These are phyloP conservation scores for Phainopepla nitens DNA, from an alignment of 2,113 vertebrate genomes.

Conservation along the genomic window DNA sequence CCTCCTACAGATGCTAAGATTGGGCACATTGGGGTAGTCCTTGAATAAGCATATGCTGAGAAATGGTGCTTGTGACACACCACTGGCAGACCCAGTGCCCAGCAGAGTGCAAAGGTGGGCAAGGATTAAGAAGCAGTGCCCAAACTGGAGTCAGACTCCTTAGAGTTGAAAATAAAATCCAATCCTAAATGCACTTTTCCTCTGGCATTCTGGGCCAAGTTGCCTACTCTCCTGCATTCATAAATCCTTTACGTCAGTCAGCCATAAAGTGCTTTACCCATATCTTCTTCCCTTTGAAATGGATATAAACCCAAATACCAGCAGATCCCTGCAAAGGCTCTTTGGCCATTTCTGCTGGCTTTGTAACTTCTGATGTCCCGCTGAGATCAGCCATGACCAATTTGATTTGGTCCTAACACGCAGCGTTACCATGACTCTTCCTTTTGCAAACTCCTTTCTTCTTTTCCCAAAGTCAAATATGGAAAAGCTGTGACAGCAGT, in stretches of 20 bases:
- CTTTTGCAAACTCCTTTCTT: neutral
- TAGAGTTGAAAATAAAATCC: neutral
- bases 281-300: constrained; percentile 14
- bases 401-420: neutral
- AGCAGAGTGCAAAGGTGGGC: neutral
- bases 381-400: neutral
- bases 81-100: neutral
- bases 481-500: constrained; percentile 47
- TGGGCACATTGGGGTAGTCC: neutral
- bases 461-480: constrained; percentile 46
- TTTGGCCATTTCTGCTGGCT: neutral
- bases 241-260: neutral
- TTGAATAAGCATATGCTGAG: neutral
- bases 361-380: neutral
- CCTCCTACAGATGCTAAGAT: neutral
- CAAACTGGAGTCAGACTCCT: neutral
- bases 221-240: neutral
- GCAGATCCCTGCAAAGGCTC: neutral
- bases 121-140: neutral
- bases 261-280: neutral
- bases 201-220: neutral
- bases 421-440: constrained; percentile 16
- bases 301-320: neutral
- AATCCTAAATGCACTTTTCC: neutral
- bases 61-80: neutral